A percentile compares a stretch with the other conserved stretches of the same genome.
Conservation (phyloP, 2,888 invertebrate species). For the Boloria selene region DNA sequence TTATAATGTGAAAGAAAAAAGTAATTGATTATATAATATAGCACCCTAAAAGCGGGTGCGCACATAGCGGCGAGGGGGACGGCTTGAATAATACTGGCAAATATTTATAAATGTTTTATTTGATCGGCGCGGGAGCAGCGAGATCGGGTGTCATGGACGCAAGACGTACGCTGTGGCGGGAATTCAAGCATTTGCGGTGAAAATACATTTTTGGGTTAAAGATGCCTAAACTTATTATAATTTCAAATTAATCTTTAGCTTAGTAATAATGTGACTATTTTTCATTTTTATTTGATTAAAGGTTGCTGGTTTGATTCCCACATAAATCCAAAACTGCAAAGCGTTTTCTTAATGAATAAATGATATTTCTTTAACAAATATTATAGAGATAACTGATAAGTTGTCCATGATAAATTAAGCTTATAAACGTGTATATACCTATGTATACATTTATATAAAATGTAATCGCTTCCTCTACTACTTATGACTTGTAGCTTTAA, state of each 20-base stretch:
- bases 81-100: slow-evolving; percentile 67
- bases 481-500: slow-evolving; percentile 37
- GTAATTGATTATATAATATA: slow-evolving; percentile 39
- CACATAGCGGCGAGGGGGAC: slow-evolving; percentile 35
- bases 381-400: too few relatives aligned
- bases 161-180: slow-evolving; percentile 33
- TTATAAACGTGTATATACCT: neutral
- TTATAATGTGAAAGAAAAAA: slow-evolving; percentile 21
- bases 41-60: slow-evolving; percentile 38
- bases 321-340: too few relatives aligned
- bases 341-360: too few relatives aligned
- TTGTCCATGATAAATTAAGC: neutral
- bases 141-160: slow-evolving; percentile 23
- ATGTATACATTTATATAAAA: neutral
- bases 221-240: too few relatives aligned
- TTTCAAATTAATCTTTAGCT: too few relatives aligned
- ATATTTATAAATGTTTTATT: slow-evolving; percentile 81
- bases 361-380: too few relatives aligned
- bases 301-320: too few relatives aligned
- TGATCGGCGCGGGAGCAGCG: slow-evolving; percentile 59
- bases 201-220: too few relatives aligned
- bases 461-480: slow-evolving; percentile 38
- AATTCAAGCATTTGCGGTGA: neutral
- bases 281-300: too few relatives aligned
- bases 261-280: too few relatives aligned